Conservation (phyloP, 2,888 invertebrate species). For the Idaea straminata region DNA sequence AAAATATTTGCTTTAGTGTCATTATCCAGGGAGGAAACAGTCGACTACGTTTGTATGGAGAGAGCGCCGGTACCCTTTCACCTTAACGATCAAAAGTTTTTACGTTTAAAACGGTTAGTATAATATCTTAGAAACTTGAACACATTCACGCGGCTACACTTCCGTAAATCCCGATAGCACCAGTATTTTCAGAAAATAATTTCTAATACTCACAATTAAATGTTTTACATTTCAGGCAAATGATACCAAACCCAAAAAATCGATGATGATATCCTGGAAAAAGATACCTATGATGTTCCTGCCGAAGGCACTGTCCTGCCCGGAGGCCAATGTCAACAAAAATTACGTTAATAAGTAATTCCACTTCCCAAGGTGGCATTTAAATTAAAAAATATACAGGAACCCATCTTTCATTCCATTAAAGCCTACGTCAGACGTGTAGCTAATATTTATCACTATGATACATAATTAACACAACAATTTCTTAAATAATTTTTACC, state of each 20-base stretch:
- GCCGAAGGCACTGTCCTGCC: constrained; percentile 52
- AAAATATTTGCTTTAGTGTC: too few species aligned
- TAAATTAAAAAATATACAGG: not conserved
- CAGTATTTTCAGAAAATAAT: too few species aligned
- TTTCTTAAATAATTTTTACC: too few species aligned
- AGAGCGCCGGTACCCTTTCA: too few species aligned
- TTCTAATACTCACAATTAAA: too few species aligned
- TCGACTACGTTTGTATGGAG: too few species aligned
- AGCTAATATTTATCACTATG: not conserved
- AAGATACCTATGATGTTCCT: constrained; percentile 57
- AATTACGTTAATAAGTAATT: constrained; percentile 29
- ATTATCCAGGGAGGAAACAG: too few species aligned
- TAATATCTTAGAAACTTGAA: too few species aligned
- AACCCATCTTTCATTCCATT: not conserved
- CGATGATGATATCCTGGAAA: constrained; percentile 54
- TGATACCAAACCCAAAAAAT: constrained; percentile 35
- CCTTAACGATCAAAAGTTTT: too few species aligned
- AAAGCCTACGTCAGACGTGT: not conserved
- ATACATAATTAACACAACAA: not conserved
- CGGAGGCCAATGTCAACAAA: constrained; percentile 41
- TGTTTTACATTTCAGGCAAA: constrained; percentile 43
- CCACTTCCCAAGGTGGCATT: not conserved
- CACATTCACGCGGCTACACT: too few species aligned
- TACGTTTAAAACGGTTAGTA: too few species aligned
- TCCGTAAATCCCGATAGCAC: too few species aligned